Base-by-base conservation (phyloP, 2,888 invertebrate genomes). In the Thera obeliscata region DNA sequence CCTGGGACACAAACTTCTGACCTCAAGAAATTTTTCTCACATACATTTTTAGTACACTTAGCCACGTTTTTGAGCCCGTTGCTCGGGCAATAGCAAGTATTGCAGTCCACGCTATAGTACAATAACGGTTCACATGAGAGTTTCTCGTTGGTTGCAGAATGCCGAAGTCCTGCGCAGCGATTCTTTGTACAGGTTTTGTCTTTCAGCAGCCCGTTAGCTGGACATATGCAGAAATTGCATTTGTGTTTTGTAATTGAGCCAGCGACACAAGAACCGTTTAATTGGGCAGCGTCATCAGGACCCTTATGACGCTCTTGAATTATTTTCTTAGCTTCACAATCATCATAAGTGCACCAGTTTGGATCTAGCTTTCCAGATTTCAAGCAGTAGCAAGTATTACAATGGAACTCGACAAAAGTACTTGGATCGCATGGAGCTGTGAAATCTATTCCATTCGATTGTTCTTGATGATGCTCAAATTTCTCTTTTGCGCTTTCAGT, bases 171-270 rank as follows among this genome's bases (percentile, higher is more conserved):
- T 1, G 72, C 72, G 65, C 93, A 92, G 36, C 73, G 72, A 63
- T 86, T 89, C 66, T 87, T 88, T 0, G 93, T 93, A 68, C 93
- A 93, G 0, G 82, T 81, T 59, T 78, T 81, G 1, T 89, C 83
- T 49, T 80, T 81, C 1, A 81, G 61, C 2, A 78, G 58, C 1
- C 92, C 93, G 56, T 72, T 87, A 9, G 82, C 79, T 0, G 90
- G 84, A 65, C 94, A 94, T 50, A 91, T 89, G 72, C 94, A 94
- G 56, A 87, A 90, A 70, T 94, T 94, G 66, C 94, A 94, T 36
- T 86, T 85, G 0, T 78, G 74, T 75, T 85, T 89, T 4, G 83
- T 79, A 22, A 90, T 85, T 0, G 88, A 79, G 1, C 92, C 93
- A 0, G 93, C 84, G 2, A 70, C 75, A 70, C 94, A 94, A 1